A percentile compares a stretch with the other conserved stretches of the same genome.
Conservation (phyloP, 2,888 invertebrate species). For the Brachyopa scutellaris region DNA sequence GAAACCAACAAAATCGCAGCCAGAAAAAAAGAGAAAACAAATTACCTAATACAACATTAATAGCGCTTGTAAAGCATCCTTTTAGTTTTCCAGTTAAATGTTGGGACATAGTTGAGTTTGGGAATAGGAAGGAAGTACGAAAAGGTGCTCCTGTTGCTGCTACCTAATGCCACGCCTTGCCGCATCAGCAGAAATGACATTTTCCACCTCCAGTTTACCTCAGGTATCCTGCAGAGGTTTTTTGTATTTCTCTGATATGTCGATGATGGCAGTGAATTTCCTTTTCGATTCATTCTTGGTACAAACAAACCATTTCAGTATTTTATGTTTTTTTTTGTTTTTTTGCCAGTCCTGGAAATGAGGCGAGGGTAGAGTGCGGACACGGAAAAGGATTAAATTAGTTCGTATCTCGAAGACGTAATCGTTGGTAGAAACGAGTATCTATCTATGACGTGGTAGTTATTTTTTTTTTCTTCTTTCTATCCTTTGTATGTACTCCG, state of each 20-base stretch:
- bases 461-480: constrained; percentile 1
- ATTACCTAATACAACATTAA: constrained; percentile 24
- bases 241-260: constrained; percentile 28
- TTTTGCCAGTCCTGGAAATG: constrained; percentile 12
- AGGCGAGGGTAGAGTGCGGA: background rate
- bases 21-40: constrained; percentile 1
- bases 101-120: constrained; percentile 15
- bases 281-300: constrained; percentile 41
- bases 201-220: constrained; percentile 60
- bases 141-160: constrained; percentile 51
- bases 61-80: constrained; percentile 31
- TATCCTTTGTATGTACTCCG: background rate
- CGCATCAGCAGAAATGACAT: constrained; percentile 58
- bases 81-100: constrained; percentile 31
- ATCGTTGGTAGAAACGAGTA: no score
- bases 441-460: constrained; percentile 13
- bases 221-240: constrained; percentile 36
- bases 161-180: constrained; percentile 37
- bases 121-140: constrained; percentile 1
- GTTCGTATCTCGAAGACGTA: background rate
- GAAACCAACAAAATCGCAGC: no score
- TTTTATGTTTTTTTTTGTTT: constrained; percentile 1
- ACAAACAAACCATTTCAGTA: constrained; percentile 34
- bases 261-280: constrained; percentile 45
- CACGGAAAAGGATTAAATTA: constrained; percentile 1